phyloP scores from a whole-genome alignment of 2,888 invertebrate species.

The Scelioninae gen. 1 region DNA sequence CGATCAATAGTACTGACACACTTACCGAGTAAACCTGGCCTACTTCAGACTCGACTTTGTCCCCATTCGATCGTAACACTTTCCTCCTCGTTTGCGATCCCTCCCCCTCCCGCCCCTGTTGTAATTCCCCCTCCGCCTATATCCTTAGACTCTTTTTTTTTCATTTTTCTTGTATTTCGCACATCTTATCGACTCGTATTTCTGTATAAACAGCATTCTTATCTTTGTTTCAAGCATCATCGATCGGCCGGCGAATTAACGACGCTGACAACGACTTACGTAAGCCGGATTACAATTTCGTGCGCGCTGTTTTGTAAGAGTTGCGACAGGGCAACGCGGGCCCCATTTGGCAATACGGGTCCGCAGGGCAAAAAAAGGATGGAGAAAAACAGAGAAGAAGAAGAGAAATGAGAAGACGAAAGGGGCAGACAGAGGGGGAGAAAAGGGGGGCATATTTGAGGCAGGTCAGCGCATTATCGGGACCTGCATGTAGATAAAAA shows the following conservation, averaged over 20 bases:
- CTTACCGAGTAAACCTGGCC: conserved; percentile 84
- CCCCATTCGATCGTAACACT: conserved; percentile 70
- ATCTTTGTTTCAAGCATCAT: conserved; percentile 3
- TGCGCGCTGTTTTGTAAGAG: conserved; percentile 11
- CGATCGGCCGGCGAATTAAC: conserved; percentile 1
- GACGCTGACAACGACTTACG: conserved; percentile 12
- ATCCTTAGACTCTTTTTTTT: too few relatives aligned
- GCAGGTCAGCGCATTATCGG: conserved; percentile 79
- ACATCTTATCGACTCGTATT: too few relatives aligned
- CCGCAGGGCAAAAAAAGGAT: conserved; percentile 13
- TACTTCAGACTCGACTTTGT: conserved; percentile 80
- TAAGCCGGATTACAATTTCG: conserved; percentile 25
- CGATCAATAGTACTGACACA: conserved; percentile 81
- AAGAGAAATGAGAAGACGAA: not conserved
- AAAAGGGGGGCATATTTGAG: conserved; percentile 73
- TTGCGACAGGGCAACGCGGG: conserved; percentile 7
- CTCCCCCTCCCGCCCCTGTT: conserved; percentile 9
- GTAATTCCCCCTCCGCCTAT: too few relatives aligned
- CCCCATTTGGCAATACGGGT: conserved; percentile 23
- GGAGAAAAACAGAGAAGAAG: conserved; percentile 1
- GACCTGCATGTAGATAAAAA: conserved; percentile 72
- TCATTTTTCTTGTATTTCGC: too few relatives aligned
- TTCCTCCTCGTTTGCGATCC: conserved; percentile 39
- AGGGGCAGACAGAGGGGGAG: not conserved
- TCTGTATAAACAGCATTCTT: too few relatives aligned